Base-by-base conservation (phyloP, 2,113 vertebrate genomes). In the Gnathonemus echidnorhynchus region DNA sequence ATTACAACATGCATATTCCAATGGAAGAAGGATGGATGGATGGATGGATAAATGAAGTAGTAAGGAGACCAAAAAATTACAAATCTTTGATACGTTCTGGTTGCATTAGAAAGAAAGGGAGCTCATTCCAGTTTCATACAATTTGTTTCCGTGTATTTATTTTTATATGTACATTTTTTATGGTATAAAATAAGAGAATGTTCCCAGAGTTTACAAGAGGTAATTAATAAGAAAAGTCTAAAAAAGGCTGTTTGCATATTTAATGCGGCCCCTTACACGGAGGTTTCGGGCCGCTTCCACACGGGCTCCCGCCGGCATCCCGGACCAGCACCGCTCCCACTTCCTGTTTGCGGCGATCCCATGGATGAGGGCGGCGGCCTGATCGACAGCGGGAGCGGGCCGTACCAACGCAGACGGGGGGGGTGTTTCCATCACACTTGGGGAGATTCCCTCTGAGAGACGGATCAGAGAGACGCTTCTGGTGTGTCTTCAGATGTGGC, bases 171-270 rank as follows among this genome's bases (percentile, higher is more conserved):
- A 85, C 83, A 46, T 45, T 85, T 83, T 85, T 85, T 48, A 48
- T 21, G 5, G 9, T 85, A 48, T 85, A 48, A 85, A 85, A 85
- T 46, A n/a, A 48, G 83, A 85, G 83, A 48, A 85, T 46, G 39
- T 85, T 46, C 39, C 77, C 77, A 21, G 83, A 85, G 83, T 85
- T 85, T 85, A 85, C 39, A 48, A 24, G 83, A 45, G 45, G 45
- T 48, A 45, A 85, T 85, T 85, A 85, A 85, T 85, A 91, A 92
- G 89, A 52, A 42, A 88, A 90, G 83, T 86, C 70, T 91, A 83
- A 11, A 27, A 39, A 85, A 87, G 35, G 84, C 74, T n/a, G 66
- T 86, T 88, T 42, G 91, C 89, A 62, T 66, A 90, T 90, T 91
- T 89, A 66, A 90, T 84, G 62, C 77, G 50, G 87, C 46, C 77